Conservation (phyloP, 2,888 invertebrate genomes). For the Azorinus chamasolen region DNA sequence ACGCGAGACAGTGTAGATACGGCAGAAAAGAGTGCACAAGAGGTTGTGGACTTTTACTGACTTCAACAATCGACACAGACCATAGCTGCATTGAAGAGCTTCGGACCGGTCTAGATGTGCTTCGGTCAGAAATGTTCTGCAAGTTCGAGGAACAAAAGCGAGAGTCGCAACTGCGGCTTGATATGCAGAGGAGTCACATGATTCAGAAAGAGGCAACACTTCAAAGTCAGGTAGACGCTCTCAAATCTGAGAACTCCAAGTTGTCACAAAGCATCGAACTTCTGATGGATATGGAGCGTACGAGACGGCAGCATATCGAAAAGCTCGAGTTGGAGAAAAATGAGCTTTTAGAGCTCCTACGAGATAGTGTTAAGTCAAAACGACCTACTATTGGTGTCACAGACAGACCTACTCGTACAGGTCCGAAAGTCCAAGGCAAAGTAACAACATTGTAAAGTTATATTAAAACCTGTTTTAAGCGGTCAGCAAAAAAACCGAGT, state of each 20-base stretch:
- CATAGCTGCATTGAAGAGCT: slow-evolving; percentile 82
- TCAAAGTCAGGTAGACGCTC: slow-evolving; percentile 74
- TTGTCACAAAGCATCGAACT: slow-evolving; percentile 69
- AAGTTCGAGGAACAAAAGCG: slow-evolving; percentile 77
- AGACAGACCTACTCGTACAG: background rate
- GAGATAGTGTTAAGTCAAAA: slow-evolving; percentile 15
- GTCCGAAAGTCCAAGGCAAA: slow-evolving; percentile 12
- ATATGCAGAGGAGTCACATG: slow-evolving; percentile 82
- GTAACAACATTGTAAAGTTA: slow-evolving; percentile 28
- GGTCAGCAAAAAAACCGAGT: too few species aligned
- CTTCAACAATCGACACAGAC: slow-evolving; percentile 63
- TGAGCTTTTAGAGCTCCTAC: slow-evolving; percentile 73
- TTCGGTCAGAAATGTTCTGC: slow-evolving; percentile 78
- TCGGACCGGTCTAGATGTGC: slow-evolving; percentile 71
- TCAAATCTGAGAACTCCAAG: slow-evolving; percentile 72
- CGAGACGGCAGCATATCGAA: slow-evolving; percentile 73
- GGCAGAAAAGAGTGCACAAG: slow-evolving; percentile 71
- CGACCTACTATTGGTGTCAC: background rate
- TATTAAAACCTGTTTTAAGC: too few species aligned
- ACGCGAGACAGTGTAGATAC: slow-evolving; percentile 68
- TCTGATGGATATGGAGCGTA: slow-evolving; percentile 73
- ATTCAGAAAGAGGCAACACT: slow-evolving; percentile 77
- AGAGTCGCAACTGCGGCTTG: slow-evolving; percentile 79
- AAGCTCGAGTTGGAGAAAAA: slow-evolving; percentile 72
- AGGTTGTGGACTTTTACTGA: slow-evolving; percentile 77